Evolutionary conservation across 2,113 vertebrate genomes (phyloP), one percentile per base, ranked within the genome.

Genomic region (Bombycilla garrulus): DNA sequence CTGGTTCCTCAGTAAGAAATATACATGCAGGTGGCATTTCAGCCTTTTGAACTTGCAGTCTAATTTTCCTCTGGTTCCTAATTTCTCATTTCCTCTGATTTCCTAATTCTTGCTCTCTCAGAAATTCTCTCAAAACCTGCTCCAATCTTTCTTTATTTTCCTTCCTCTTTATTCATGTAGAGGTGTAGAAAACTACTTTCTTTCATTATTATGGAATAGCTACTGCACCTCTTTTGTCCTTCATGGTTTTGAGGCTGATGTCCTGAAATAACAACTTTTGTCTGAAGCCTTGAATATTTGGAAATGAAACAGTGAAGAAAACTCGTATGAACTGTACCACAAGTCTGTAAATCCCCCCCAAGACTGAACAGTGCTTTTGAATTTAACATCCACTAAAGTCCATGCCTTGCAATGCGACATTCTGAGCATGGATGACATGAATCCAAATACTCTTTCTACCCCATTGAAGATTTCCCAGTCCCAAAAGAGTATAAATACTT

Each of bases 31-130:
- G 86, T 92, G 83, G 51, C 47, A 83, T 21, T 81, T 29, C 26
- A 92, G 38, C 18, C 64, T 92, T 96, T 92, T 93, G 69, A 95
- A 81, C 80, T 86, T 71, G 40, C 44, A 78, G 48, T 4, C 36
- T 71, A 64, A 67, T 82, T 90, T 95, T 87, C 36, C 7, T 85
- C 80, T 70, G 10, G 14, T 80, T 88, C 26, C 10, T 12, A 38
- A 38, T 38, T 38, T 9, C 38, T 38, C 38, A 38, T 38, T 38
- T 38, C 38, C 38, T 38, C 38, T 38, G 38, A 38, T 38, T 38
- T 38, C 38, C 38, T 38, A 38, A 38, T 77, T 81, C 36, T 81
- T 44, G 5, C 5, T 65, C 4, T 51, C 23, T 71, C 56, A 74
- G 48, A 92, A 64, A 70, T 66, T 91, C 40, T 86, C 87, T 81